These are phyloP conservation scores for Ceratitis capitata DNA, from an alignment of 1,140 invertebrate species.

Conservation along the genomic window DNA sequence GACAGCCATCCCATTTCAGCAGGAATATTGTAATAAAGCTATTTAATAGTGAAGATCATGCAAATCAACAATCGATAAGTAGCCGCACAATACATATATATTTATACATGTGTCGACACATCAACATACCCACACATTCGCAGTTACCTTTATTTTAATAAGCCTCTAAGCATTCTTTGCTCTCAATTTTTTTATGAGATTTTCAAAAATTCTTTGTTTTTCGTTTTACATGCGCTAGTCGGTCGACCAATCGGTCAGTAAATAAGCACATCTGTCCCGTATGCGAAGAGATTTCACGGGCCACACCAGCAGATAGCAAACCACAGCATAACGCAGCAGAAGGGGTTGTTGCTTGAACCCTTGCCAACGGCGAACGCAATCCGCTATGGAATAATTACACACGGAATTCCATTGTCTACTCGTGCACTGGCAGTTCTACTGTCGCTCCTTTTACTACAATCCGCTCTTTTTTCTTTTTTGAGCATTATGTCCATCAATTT, in stretches of 20 bases:
- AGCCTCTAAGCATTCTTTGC: slow-evolving; percentile 21
- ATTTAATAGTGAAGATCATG: neutral
- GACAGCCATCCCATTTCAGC: neutral
- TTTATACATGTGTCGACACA: too few species aligned
- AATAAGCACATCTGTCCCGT: slow-evolving; percentile 19
- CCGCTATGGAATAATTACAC: slow-evolving; percentile 38
- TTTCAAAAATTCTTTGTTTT: slow-evolving; percentile 19
- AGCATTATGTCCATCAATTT: slow-evolving; percentile 30
- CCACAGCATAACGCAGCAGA: neutral
- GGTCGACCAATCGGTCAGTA: neutral
- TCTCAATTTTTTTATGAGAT: neutral
- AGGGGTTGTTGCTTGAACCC: slow-evolving; percentile 13
- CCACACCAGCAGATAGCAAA: neutral
- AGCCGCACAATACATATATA: neutral
- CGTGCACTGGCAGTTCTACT: neutral
- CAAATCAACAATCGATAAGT: neutral
- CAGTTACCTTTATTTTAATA: neutral
- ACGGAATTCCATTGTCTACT: slow-evolving; percentile 29
- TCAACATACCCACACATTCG: neutral
- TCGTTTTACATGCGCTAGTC: neutral
- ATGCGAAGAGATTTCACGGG: neutral
- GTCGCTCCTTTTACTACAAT: neutral
- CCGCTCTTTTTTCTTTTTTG: slow-evolving; percentile 39
- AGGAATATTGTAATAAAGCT: neutral
- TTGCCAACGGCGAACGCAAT: neutral